These are phyloP conservation scores for Thunnus albacares DNA, from an alignment of 2,797 vertebrate species.

Conservation along the genomic window DNA sequence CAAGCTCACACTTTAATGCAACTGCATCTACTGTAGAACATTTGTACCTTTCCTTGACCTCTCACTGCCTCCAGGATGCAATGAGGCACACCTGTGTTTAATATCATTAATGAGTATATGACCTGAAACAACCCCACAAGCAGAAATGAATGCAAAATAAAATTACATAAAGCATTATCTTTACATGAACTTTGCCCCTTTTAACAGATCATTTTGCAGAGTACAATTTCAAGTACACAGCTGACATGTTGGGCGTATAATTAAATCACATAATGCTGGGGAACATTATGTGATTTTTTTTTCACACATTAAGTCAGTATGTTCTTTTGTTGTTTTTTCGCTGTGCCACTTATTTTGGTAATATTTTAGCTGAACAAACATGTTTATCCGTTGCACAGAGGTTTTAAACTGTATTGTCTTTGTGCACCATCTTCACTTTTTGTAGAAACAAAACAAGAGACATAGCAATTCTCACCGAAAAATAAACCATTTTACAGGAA, in stretches of 20 bases:
- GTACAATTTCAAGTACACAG: too few relatives aligned
- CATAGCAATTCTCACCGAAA: not conserved
- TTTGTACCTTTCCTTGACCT: not conserved
- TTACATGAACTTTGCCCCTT: too few relatives aligned
- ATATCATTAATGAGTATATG: not conserved
- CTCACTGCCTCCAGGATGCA: constrained; percentile 14
- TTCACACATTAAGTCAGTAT: not conserved
- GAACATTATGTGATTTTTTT: not conserved
- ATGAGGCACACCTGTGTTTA: constrained; percentile 26
- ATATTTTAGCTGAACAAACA: too few relatives aligned
- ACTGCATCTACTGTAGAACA: not conserved
- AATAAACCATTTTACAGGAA: not conserved
- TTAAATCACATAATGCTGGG: not conserved
- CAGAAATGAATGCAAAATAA: not conserved
- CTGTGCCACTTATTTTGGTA: not conserved
- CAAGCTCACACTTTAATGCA: not conserved
- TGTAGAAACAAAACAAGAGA: not conserved
- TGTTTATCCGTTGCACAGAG: too few relatives aligned
- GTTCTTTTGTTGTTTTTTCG: too few relatives aligned
- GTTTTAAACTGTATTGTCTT: too few relatives aligned
- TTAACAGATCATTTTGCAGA: not conserved
- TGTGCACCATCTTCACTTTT: too few relatives aligned
- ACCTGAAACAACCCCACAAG: not conserved
- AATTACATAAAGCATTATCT: not conserved
- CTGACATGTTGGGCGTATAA: too few relatives aligned